Evolutionary conservation across 2,113 vertebrate species (phyloP), one percentile per base, ranked within the genome.

Genomic region (Malurus cyaneus): DNA sequence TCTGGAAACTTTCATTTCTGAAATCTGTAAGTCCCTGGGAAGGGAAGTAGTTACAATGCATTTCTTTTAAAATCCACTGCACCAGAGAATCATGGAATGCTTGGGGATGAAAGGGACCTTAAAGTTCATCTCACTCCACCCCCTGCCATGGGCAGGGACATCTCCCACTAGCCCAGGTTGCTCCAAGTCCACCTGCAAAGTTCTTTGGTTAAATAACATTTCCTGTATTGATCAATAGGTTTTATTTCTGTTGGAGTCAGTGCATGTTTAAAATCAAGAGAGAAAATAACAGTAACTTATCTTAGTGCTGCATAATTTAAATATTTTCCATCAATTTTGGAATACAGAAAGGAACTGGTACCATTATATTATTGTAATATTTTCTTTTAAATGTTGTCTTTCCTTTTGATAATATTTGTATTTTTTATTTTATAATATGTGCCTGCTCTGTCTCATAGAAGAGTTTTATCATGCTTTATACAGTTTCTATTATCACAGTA

Each of bases 241-340:
- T 95, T 96, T 93, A 78, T 94, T 69, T 86, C 83, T 96, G 66
- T 90, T 95, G 93, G 81, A 97, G 64, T 92, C 95, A 85, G n/a
- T 87, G 67, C 85, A 59, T 56, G 56, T 95, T 92, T 66, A 81
- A 93, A 95, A 88, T 69, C 76, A 67, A 54, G 65, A 70, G 31
- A 86, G 61, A 69, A 92, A 83, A 74, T 87, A 94, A 65, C 93
- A 46, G 26, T 76, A 89, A 90, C 31, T 94, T 90, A 41, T 73
- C 61, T 50, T 87, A 95, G 41, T 66, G 47, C 76, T 94, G 57
- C 24, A 20, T 95, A 93, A 95, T 89, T 94, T 74, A 94, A 96
- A 92, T 11, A 6, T 78, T 82, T 82, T 41, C 72, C 47, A 28
- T 82, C 62, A 50, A 67, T 82, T 89, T 34, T 77, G 41, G 56